phyloP scores from a whole-genome alignment of 2,797 vertebrate species.

The Mus spretus region DNA sequence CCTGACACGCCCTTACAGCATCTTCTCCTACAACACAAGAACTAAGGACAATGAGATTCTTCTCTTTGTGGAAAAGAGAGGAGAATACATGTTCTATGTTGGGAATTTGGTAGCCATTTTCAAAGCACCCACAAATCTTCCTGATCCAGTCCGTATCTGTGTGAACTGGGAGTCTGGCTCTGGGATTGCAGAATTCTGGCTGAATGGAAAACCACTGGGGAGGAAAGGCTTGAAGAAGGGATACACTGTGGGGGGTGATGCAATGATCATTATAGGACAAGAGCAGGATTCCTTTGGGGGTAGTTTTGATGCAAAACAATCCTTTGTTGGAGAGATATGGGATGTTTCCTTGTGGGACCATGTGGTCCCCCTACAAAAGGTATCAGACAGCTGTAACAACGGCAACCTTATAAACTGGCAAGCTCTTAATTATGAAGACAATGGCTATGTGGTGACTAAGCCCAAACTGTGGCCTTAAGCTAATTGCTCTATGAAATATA shows the following conservation, averaged over 20 bases:
- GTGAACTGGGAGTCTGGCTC: slow-evolving; percentile 62
- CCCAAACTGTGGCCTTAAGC: neutral
- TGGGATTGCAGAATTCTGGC: slow-evolving; percentile 79
- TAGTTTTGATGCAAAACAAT: slow-evolving; percentile 86
- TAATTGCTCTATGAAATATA: slow-evolving; percentile 56
- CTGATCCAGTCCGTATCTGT: slow-evolving; percentile 18
- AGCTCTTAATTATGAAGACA: slow-evolving; percentile 85
- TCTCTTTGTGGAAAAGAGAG: neutral
- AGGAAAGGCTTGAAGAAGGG: slow-evolving; percentile 90
- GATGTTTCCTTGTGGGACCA: slow-evolving; percentile 91
- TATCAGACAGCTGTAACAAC: neutral
- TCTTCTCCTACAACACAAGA: slow-evolving; percentile 48
- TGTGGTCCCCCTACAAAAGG: slow-evolving; percentile 82
- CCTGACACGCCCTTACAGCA: neutral
- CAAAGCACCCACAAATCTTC: accelerated
- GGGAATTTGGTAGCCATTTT: accelerated
- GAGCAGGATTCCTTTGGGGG: slow-evolving; percentile 90
- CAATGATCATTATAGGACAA: slow-evolving; percentile 90
- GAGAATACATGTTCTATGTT: neutral
- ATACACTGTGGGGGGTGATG: slow-evolving; percentile 84
- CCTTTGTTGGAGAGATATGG: slow-evolving; percentile 90
- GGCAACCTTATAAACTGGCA: slow-evolving; percentile 89
- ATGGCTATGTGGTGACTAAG: slow-evolving; percentile 89
- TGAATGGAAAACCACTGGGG: slow-evolving; percentile 88
- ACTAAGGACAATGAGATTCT: slow-evolving; percentile 11